These are phyloP conservation scores for Rhyacophila brunnea DNA, from an alignment of 1,140 invertebrate genomes.

Conservation along the genomic window DNA sequence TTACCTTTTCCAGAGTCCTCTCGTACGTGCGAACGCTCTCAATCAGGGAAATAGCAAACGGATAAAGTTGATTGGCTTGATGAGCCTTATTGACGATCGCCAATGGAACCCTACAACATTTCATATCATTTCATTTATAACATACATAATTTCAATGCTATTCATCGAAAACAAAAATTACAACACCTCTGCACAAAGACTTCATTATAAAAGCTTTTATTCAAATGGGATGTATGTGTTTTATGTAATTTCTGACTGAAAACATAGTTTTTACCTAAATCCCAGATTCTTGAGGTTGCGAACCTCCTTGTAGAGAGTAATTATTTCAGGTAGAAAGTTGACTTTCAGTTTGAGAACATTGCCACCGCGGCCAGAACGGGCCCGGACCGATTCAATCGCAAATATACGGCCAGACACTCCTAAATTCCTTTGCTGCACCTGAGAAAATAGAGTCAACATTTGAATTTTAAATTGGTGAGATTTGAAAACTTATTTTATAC, in stretches of 20 bases:
- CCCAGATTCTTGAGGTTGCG: slow-evolving; percentile 95
- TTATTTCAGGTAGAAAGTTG: slow-evolving; percentile 98
- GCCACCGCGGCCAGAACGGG: slow-evolving; percentile 79
- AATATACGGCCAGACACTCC: slow-evolving; percentile 94
- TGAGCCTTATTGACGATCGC: slow-evolving; percentile 99
- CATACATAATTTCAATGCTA: neutral
- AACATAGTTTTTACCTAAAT: slow-evolving; percentile 77
- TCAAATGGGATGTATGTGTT: too few relatives aligned
- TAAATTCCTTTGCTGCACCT: slow-evolving; percentile 90
- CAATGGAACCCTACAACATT: slow-evolving; percentile 75
- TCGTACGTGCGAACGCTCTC: slow-evolving; percentile 97
- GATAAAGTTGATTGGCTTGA: slow-evolving; percentile 97
- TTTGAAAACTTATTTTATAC: too few relatives aligned
- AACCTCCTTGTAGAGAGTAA: slow-evolving; percentile 97
- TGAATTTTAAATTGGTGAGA: neutral
- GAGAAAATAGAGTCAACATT: slow-evolving; percentile 23
- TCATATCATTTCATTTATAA: neutral
- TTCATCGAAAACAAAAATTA: too few relatives aligned
- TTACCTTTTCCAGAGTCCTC: slow-evolving; percentile 92
- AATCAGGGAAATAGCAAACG: slow-evolving; percentile 97
- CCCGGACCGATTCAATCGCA: slow-evolving; percentile 84
- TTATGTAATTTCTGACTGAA: too few relatives aligned
- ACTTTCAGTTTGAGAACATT: slow-evolving; percentile 92
- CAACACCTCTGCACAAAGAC: too few relatives aligned
- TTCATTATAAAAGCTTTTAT: too few relatives aligned